Base-by-base conservation (phyloP, 2,113 vertebrate genomes). In the Aptenodytes forsteri region DNA sequence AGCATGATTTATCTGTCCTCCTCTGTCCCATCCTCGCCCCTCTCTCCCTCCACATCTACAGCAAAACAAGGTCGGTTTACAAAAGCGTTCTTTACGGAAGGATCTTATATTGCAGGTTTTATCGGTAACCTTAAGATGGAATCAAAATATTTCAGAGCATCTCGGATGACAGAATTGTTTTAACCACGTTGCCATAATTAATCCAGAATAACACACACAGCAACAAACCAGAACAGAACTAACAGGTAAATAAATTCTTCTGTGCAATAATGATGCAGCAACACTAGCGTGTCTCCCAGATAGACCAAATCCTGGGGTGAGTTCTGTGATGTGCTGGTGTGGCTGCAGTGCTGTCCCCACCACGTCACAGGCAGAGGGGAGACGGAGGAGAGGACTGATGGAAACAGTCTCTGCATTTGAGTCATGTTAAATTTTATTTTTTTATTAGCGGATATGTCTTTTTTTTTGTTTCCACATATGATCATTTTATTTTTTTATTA, bases 1-100 rank as follows among this genome's bases (percentile, higher is more conserved):
- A 92, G 13, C 30, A 7, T 93, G 89, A 92, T 93, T 97, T 89
- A 86, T 91, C 81, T 83, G 69, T 47, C 69, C 46, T 82, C 77
- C 46, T 47, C 88, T 47, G n/a, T 62, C 85, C 92, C 16, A 3
- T 73, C 79, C 54, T 83, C 50, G 1, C 71, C 65, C 55, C 44
- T 52, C 47, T 34, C 69, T 55, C 58, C 66, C 29, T 83, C 79
- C 40, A 6, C 21, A 38, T 71, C 54, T 13, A 36, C 44, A 89
- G 79, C 75, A 93, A 91, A 97, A 84, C 67, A 83, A 65, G 34
- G 50, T 21, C 2, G 0, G 13, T 69, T 81, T 25, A 59, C 38
- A 87, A 59, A 75, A 69, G 9, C 8, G 0, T 7, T 13, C 36
- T 56, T 73, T 16, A 38, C 14, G 11, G 18, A 75, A 69, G 6